Base-by-base conservation (phyloP, 2,797 vertebrate species). In the Pelodytes ibericus region DNA sequence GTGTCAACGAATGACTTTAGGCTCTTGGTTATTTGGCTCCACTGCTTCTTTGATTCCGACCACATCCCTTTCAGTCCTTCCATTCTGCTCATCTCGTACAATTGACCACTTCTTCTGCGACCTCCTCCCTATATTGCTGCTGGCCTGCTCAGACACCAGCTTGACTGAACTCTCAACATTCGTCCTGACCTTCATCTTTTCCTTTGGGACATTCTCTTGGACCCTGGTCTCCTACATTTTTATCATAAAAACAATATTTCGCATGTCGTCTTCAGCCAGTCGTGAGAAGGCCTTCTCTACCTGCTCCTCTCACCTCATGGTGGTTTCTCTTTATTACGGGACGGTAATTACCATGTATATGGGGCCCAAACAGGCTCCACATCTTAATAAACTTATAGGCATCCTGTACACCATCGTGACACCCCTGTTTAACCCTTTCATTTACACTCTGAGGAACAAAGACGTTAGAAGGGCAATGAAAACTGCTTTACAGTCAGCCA, bases 31-130 rank as follows among this genome's bases (percentile, higher is more conserved):
- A 11, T 18, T n/a, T 61, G 29, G 58, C 8, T 30, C 29, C 56
- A 2, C n/a, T 6, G 26, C 26, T 18, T 61, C 26, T 27, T 31
- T 61, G 26, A 4, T 31, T 3, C 29, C 26, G 27, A 31, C 15
- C 1, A 3, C n/a, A 16, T 61, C 58, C n/a, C n/a, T 31, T 18
- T 61, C 26, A 7, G 31, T 4, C 5, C 58, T 61, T 2, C 13
- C 27, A 13, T 61, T 29, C 16, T 31, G 27, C 31, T 16, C 26
- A 15, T n/a, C n/a, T n/a, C 27, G 8, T 15, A 30, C 29, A 16
- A 61, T 61, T 61, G 27, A 61, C 58, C 58, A 61, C 16, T 31
- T 3, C n/a, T 61, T 61, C 29, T 61, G 58, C 9, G 58, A 61
- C n/a, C 26, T 31, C 31, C 58, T 31, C 2, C 29, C 29, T n/a